Evolutionary conservation across 2,113 vertebrate genomes (phyloP).

Genomic region (Nymphicus hollandicus): DNA sequence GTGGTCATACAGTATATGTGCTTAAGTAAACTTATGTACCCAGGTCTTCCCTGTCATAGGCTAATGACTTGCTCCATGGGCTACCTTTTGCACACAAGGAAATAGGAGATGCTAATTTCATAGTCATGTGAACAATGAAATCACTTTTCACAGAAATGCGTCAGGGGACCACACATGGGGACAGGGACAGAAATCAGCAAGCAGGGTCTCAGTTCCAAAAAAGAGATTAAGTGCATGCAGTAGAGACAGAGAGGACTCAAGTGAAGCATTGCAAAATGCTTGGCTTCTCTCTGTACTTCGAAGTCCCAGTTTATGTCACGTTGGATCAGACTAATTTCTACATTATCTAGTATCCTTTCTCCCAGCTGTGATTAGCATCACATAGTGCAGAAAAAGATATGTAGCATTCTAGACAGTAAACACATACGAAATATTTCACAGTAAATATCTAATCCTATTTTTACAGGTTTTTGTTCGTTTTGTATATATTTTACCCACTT

Average conservation of each 20-base stretch:
- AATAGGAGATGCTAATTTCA: background rate
- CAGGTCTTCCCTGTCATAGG: background rate
- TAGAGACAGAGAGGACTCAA: background rate
- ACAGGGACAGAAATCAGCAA: background rate
- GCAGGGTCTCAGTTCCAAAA: background rate
- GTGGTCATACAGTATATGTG: fast-evolving
- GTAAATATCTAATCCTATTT: background rate
- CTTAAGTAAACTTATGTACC: background rate
- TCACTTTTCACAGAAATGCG: background rate
- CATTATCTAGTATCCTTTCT: background rate
- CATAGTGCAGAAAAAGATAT: background rate
- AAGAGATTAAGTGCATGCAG: background rate
- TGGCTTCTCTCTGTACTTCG: background rate
- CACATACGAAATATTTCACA: background rate
- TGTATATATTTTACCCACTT: background rate
- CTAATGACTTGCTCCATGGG: background rate
- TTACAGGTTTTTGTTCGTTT: background rate
- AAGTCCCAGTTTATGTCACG: background rate
- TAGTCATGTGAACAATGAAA: background rate
- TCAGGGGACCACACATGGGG: background rate
- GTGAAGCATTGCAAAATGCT: background rate
- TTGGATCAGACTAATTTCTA: background rate
- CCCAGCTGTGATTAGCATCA: background rate
- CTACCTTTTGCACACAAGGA: background rate
- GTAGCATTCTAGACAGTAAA: background rate